Base-by-base conservation (phyloP, 2,797 vertebrate genomes). In the Hyperoplus lanceolatus region DNA sequence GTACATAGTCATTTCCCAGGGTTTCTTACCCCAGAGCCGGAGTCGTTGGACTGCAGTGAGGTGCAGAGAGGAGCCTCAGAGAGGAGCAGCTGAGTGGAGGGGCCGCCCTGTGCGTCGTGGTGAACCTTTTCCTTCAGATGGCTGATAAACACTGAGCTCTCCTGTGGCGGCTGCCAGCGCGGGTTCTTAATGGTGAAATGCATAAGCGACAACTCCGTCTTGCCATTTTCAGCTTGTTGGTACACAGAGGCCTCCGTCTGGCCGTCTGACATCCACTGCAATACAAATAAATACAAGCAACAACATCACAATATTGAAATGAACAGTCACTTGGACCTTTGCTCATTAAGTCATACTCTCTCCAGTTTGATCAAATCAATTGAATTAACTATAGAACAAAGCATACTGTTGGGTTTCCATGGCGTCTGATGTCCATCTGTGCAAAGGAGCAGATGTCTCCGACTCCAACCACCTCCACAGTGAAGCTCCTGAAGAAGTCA, bases 111-210 rank as follows among this genome's bases (percentile, higher is more conserved):
- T 79, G 97, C 96, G 11, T 99, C 98, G 0, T 97, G 96, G 56
- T 98, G 97, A 84, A 99, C 98, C 51, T 97, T 97, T 81, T 98
- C 98, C 92, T 98, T 99, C 53, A 99, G 95, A 83, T 98, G 97
- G 88, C 97, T 97, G 64, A 99, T 97, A 87, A 99, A 99, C 82
- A 98, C 96, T 0, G 98, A 99, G 94, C 98, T 99, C 90, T 99
- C 97, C 0, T 97, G 96, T 0, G 98, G 98, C 0, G 98, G 98
- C 91, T 98, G 98, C 98, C 98, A 99, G 82, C 93, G 97, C 2
- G 98, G 98, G 85, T 99, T 99, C 84, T 98, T 99, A 88, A 99
- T 99, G 83, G 98, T 99, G 66, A 99, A 99, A 91, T 99, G 98
- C 98, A 99, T 99, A 73, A 99, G 98, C 0, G 98, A 99, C 83